phyloP scores from a whole-genome alignment of 2,888 invertebrate species.

The Hirtodrosophila cameraria region DNA sequence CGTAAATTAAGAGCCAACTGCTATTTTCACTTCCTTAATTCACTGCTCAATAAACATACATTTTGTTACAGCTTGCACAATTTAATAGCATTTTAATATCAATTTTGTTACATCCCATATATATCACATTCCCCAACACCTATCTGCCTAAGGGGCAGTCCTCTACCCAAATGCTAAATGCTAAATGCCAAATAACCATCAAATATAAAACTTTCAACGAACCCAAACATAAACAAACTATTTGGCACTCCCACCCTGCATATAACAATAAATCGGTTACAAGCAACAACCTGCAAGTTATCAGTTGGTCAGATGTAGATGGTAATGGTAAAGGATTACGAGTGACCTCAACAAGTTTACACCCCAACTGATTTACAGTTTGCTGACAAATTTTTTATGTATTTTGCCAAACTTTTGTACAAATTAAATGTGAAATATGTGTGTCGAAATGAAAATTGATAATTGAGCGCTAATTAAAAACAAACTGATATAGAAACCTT shows the following conservation, averaged over 20 bases:
- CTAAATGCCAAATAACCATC: slow-evolving; percentile 1
- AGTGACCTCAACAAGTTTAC: not conserved
- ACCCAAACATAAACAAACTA: not conserved
- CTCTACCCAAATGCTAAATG: not conserved
- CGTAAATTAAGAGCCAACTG: slow-evolving; percentile 10
- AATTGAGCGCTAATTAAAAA: no score
- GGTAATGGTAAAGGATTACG: slow-evolving; percentile 6
- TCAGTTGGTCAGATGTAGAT: slow-evolving; percentile 5
- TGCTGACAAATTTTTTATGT: not conserved
- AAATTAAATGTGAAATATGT: not conserved
- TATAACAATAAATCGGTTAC: slow-evolving; percentile 4
- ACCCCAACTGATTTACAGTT: slow-evolving; percentile 6
- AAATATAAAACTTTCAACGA: slow-evolving; percentile 25
- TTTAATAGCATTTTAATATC: slow-evolving; percentile 19
- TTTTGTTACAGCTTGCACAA: not conserved
- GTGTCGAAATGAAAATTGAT: not conserved
- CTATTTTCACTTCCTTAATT: slow-evolving; percentile 26
- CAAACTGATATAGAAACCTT: no score
- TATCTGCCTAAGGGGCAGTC: not conserved
- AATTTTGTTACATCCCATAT: slow-evolving; percentile 1
- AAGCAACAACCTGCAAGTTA: slow-evolving; percentile 16
- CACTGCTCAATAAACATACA: not conserved
- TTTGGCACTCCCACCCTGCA: not conserved
- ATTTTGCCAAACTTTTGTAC: not conserved
- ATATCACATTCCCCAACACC: not conserved